Evolutionary conservation across 1,140 invertebrate genomes (phyloP).

Genomic region (Lordiphosa collinella): DNA sequence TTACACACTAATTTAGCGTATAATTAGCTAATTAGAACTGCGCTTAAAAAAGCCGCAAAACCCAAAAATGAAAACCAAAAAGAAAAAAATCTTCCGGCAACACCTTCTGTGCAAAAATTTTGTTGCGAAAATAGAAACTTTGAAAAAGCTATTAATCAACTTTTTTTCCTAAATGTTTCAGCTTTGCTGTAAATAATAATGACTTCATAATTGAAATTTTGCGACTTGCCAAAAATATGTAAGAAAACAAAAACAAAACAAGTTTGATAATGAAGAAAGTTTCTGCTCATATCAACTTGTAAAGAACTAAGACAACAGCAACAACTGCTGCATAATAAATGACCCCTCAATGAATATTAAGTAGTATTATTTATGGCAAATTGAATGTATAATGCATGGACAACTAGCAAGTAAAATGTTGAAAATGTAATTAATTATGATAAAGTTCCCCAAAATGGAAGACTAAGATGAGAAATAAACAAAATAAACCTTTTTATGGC

Average conservation of each 20-base stretch:
- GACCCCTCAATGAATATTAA: constrained; percentile 62
- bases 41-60: constrained; percentile 49
- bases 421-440: constrained; percentile 46
- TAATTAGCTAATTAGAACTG: constrained; percentile 78
- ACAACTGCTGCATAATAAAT: constrained; percentile 43
- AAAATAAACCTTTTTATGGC: constrained; percentile 43
- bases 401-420: constrained; percentile 16
- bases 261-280: constrained; percentile 24
- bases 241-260: constrained; percentile 1
- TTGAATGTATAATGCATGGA: constrained; percentile 38
- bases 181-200: constrained; percentile 70
- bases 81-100: constrained; percentile 68
- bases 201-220: constrained; percentile 76
- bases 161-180: constrained; percentile 34
- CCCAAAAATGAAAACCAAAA: constrained; percentile 28
- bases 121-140: constrained; percentile 70
- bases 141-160: constrained; percentile 72
- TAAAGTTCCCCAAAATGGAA: constrained; percentile 35
- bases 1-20: constrained; percentile 75
- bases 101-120: constrained; percentile 71
- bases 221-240: constrained; percentile 35
- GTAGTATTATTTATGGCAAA: constrained; percentile 58
- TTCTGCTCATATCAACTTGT: constrained; percentile 13
- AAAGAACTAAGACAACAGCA: constrained; percentile 12
- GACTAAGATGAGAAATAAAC: constrained; percentile 9